Conservation (phyloP, 2,113 vertebrate species). For the Chelonoidis abingdonii region DNA sequence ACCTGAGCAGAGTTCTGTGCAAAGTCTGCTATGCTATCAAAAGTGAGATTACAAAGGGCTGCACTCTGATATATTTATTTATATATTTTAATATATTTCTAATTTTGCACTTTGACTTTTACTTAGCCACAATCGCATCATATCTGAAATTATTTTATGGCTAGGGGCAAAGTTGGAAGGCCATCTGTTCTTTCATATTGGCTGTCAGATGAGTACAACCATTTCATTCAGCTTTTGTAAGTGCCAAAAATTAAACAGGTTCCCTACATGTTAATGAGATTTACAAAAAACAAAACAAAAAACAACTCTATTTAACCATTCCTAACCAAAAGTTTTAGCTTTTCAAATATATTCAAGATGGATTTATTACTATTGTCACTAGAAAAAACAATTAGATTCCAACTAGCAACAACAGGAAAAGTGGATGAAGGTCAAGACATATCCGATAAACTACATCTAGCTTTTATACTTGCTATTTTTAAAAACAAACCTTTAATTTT, state of each 20-base stretch:
- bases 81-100: constrained; percentile 61
- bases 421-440: constrained; percentile 42
- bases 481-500: constrained; percentile 86
- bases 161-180: constrained; percentile 66
- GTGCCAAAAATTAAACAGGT: constrained; percentile 66
- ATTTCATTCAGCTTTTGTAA: constrained; percentile 71
- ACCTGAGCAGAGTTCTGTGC: constrained; percentile 71
- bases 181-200: constrained; percentile 80
- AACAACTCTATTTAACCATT: constrained; percentile 22
- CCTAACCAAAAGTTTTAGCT: constrained; percentile 45
- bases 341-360: constrained; percentile 37
- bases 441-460: constrained; percentile 59
- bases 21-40: constrained; percentile 66
- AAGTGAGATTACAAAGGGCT: constrained; percentile 77
- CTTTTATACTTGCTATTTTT: constrained; percentile 74
- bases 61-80: neutral
- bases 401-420: constrained; percentile 46
- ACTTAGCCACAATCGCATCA: constrained; percentile 73
- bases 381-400: constrained; percentile 37
- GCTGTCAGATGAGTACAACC: constrained; percentile 69
- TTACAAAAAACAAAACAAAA: constrained; percentile 21
- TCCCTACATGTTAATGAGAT: constrained; percentile 69
- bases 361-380: neutral
- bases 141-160: constrained; percentile 81
- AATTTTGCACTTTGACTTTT: constrained; percentile 73